phyloP scores from a whole-genome alignment of 2,888 invertebrate species.

The Thysanoteuthis rhombus region DNA sequence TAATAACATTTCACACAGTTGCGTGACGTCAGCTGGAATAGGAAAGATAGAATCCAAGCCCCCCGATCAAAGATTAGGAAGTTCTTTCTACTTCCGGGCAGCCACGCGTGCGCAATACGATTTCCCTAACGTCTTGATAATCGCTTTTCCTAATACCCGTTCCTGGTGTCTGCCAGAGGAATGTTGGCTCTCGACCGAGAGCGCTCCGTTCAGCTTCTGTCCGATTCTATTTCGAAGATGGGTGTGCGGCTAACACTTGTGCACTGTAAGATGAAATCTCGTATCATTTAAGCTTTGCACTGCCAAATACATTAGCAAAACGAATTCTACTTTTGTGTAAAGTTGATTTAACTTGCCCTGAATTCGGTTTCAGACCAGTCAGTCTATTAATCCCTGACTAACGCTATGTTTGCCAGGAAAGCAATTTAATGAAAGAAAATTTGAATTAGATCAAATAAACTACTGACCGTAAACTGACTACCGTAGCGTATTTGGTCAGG shows the following conservation, averaged over 20 bases:
- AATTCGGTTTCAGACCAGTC: neutral
- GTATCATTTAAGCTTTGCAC: neutral
- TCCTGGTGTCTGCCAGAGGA: neutral
- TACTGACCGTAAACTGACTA: neutral
- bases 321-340: neutral
- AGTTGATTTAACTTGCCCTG: neutral
- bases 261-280: neutral
- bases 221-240: neutral
- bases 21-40: neutral
- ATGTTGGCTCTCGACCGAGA: neutral
- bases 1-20: neutral
- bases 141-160: neutral
- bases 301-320: neutral
- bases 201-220: neutral
- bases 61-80: neutral
- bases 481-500: neutral
- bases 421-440: neutral
- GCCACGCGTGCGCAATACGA: neutral
- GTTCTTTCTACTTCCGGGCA: neutral
- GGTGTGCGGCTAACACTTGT: neutral
- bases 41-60: neutral
- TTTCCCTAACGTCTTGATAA: neutral
- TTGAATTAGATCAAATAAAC: neutral
- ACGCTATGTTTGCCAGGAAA: neutral
- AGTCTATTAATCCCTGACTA: neutral